A percentile compares a stretch with the other conserved stretches of the same genome.
phyloP scores from a whole-genome alignment of 2,888 invertebrate genomes.

The Alloplasta piceator region DNA sequence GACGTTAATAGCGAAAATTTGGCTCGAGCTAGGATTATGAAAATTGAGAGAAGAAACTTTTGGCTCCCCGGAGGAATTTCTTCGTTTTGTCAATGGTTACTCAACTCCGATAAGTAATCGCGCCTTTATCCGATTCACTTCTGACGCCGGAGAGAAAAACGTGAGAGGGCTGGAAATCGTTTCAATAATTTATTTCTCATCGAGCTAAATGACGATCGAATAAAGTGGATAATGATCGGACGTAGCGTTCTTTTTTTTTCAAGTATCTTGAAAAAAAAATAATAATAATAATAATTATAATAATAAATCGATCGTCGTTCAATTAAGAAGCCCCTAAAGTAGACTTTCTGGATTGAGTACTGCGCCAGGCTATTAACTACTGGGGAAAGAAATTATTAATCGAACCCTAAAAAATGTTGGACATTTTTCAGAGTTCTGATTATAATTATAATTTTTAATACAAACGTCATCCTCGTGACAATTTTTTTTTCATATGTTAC shows the following conservation, averaged over 20 bases:
- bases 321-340: slow-evolving; percentile 37
- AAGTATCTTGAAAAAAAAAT: slow-evolving; percentile 2
- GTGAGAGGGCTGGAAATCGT: slow-evolving; percentile 8
- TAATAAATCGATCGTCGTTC: slow-evolving; percentile 39
- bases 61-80: background rate
- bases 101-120: slow-evolving; percentile 12
- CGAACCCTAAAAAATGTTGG: no score
- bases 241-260: slow-evolving; percentile 1
- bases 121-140: slow-evolving; percentile 46
- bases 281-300: slow-evolving; percentile 7
- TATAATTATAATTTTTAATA: no score
- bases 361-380: slow-evolving; percentile 53
- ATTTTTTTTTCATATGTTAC: no score
- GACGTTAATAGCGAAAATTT: background rate
- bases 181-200: slow-evolving; percentile 50
- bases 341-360: slow-evolving; percentile 50
- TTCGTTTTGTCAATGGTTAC: background rate
- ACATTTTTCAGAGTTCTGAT: no score
- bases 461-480: no score
- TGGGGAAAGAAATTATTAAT: no score
- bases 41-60: background rate
- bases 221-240: slow-evolving; percentile 38
- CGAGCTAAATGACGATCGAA: slow-evolving; percentile 26
- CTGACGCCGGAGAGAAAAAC: background rate
- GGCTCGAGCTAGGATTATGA: background rate